Conservation (phyloP, 2,797 vertebrate species). For the Syndactyla subalaris region DNA sequence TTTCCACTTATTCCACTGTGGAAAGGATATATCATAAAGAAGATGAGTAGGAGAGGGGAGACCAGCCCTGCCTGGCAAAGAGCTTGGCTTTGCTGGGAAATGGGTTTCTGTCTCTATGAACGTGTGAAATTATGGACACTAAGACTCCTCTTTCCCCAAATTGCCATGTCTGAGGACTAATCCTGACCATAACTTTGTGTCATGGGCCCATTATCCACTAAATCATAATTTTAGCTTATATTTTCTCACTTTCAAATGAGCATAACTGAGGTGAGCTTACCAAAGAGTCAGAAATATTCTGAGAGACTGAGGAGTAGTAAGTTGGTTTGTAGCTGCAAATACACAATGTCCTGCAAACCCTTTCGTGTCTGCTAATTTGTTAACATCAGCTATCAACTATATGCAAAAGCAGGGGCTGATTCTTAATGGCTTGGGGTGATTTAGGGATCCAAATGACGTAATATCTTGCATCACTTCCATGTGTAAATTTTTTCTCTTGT, state of each 20-base stretch:
- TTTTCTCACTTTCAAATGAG: not conserved
- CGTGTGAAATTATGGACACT: fast-evolving
- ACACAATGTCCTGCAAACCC: not conserved
- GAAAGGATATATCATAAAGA: not conserved
- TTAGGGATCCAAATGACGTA: not conserved
- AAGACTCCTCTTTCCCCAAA: not conserved
- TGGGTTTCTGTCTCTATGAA: not conserved
- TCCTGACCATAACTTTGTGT: not conserved
- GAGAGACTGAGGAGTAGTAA: not conserved
- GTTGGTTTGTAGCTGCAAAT: not conserved
- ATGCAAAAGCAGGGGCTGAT: not conserved
- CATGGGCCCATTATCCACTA: fast-evolving
- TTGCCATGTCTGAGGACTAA: fast-evolving
- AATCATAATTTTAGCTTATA: not conserved
- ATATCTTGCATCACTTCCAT: not conserved
- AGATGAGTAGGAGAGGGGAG: not conserved
- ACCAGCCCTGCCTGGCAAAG: not conserved
- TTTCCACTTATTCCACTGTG: not conserved
- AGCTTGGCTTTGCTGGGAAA: not conserved
- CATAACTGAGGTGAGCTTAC: not conserved
- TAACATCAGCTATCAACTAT: not conserved
- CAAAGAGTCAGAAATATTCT: not conserved
- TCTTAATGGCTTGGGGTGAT: not conserved
- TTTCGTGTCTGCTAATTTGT: not conserved
- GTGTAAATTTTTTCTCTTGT: not conserved